Evolutionary conservation across 1,140 invertebrate genomes (phyloP).

Genomic region (Asobara japonica): DNA sequence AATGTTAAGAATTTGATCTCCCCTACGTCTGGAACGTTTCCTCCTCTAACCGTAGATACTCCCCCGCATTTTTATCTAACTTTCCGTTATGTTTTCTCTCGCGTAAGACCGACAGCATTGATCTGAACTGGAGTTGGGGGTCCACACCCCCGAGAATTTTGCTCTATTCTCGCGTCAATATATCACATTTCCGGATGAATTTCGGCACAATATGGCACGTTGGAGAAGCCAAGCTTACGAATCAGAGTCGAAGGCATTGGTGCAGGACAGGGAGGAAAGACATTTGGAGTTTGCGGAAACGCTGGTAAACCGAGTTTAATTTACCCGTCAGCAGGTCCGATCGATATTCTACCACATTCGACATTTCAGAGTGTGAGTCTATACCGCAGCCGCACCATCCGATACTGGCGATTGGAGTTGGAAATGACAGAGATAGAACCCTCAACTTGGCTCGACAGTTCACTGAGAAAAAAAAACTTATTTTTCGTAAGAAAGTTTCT

Average conservation of each 20-base stretch:
- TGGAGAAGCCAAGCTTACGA: conserved; percentile 15
- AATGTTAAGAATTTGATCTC: too few species aligned
- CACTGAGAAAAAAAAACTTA: too few species aligned
- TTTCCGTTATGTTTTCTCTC: too few species aligned
- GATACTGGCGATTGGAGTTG: not conserved
- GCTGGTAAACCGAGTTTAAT: conserved; percentile 42
- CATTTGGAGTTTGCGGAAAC: conserved; percentile 11
- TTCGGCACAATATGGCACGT: conserved; percentile 32
- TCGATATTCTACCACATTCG: conserved; percentile 37
- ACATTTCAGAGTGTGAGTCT: not conserved
- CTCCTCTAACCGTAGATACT: too few species aligned
- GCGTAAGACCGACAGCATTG: not conserved
- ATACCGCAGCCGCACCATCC: not conserved
- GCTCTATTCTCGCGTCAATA: not conserved
- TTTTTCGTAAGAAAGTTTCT: too few species aligned
- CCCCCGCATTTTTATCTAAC: too few species aligned
- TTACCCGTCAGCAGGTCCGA: conserved; percentile 34
- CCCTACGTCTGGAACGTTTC: too few species aligned
- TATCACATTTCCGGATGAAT: conserved; percentile 32
- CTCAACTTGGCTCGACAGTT: not conserved
- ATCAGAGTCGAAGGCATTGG: not conserved
- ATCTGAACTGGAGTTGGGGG: not conserved
- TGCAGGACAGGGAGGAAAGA: conserved; percentile 13
- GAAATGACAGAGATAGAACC: not conserved
- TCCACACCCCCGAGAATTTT: not conserved